Percentiles rank a stretch among this genome's conserved stretches.
phyloP scores from a whole-genome alignment of 2,113 vertebrate genomes.

The Gobius niger region DNA sequence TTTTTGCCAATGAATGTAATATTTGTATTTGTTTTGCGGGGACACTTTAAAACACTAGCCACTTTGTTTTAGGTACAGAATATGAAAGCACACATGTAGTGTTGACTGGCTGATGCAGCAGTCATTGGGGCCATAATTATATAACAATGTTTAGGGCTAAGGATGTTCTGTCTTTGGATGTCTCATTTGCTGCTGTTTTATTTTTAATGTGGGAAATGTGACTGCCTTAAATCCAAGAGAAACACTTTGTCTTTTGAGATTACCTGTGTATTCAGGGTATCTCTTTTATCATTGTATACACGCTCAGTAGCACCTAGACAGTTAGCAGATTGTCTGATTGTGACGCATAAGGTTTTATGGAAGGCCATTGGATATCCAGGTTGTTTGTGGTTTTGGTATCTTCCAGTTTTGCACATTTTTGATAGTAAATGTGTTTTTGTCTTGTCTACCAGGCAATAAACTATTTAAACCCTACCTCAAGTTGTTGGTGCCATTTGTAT shows the following conservation, averaged over 20 bases:
- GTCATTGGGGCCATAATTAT: conserved; percentile 42
- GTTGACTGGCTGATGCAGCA: conserved; percentile 13
- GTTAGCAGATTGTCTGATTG: conserved; percentile 34
- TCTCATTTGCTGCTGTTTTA: conserved; percentile 47
- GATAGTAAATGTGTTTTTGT: conserved; percentile 65
- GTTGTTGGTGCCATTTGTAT: not conserved
- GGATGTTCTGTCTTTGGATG: conserved; percentile 14
- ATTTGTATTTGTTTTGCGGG: conserved; percentile 47
- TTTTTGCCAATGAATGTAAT: conserved; percentile 53
- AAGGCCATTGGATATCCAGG: not conserved
- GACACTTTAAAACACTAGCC: conserved; percentile 55
- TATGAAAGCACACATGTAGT: conserved; percentile 28
- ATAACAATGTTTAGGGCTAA: conserved; percentile 44
- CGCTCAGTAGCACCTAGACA: conserved; percentile 42
- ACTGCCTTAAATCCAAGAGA: conserved; percentile 53
- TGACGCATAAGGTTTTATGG: conserved; percentile 13
- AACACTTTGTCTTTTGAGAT: conserved; percentile 18
- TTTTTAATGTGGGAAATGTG: conserved; percentile 23
- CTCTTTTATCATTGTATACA: conserved; percentile 33
- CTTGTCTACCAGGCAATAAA: conserved; percentile 78
- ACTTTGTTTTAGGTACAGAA: conserved; percentile 58
- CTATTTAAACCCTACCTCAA: conserved; percentile 15
- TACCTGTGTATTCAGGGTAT: conserved; percentile 26
- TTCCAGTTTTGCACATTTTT: conserved; percentile 37
- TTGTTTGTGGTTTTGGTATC: not conserved